phyloP scores from a whole-genome alignment of 2,888 invertebrate species.

The Halocaridina rubra region DNA sequence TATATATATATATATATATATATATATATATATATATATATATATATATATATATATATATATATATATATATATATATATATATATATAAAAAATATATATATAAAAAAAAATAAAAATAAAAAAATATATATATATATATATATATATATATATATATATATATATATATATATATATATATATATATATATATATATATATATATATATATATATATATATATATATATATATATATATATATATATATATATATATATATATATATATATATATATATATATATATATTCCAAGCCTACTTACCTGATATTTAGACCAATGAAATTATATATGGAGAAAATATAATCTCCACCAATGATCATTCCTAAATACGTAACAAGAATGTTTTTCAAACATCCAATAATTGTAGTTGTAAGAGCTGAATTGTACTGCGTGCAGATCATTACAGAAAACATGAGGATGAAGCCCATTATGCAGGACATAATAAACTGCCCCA shows the following conservation, averaged over 20 bases:
- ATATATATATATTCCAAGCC: neutral
- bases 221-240: conserved; percentile 30
- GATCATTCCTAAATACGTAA: conserved; percentile 98
- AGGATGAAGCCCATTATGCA: conserved; percentile 97
- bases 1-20: conserved; percentile 34
- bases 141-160: conserved; percentile 4
- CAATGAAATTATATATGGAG: conserved; percentile 92
- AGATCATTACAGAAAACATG: conserved; percentile 93
- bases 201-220: conserved; percentile 29
- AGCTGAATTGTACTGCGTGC: conserved; percentile 97
- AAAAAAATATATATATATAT: conserved; percentile 6
- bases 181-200: conserved; percentile 28
- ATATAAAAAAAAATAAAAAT: too few relatives aligned
- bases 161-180: conserved; percentile 33
- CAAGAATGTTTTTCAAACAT: conserved; percentile 95
- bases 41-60: conserved; percentile 22
- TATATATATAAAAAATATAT: conserved; percentile 14
- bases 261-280: conserved; percentile 22
- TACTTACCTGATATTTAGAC: conserved; percentile 83
- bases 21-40: conserved; percentile 9
- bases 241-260: conserved; percentile 20
- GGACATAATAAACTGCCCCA: conserved; percentile 85
- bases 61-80: conserved; percentile 32
- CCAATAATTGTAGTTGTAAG: conserved; percentile 98
- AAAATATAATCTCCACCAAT: conserved; percentile 98